A percentile compares a stretch with the other conserved stretches of the same genome.
Evolutionary conservation across 2,888 invertebrate genomes (phyloP).

Genomic region (Mesorhabditis spiculigera): DNA sequence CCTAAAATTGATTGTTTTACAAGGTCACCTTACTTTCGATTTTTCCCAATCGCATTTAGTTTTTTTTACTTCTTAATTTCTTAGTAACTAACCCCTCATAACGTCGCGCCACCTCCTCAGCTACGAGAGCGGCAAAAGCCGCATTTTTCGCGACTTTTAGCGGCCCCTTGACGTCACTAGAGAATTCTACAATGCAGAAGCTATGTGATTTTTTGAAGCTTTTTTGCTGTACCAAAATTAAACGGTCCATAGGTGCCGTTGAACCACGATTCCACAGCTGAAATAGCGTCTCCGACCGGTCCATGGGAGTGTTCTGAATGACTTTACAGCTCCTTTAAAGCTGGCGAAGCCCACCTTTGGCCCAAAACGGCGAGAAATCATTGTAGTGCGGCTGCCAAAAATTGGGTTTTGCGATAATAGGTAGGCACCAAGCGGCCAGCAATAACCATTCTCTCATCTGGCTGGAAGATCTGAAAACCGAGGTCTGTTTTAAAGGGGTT

Average conservation of each 20-base stretch:
- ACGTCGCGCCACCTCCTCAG: not conserved
- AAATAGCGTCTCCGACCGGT: not conserved
- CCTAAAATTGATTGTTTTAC: too few species aligned
- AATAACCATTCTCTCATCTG: too few species aligned
- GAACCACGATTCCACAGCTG: not conserved
- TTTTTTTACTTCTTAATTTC: too few species aligned
- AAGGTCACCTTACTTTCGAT: too few species aligned
- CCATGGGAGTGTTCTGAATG: not conserved
- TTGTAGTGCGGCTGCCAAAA: not conserved
- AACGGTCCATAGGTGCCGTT: not conserved
- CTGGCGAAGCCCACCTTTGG: not conserved
- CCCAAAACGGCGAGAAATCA: not conserved
- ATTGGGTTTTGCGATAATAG: not conserved
- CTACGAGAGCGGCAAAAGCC: slow-evolving; percentile 5
- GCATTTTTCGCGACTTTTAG: not conserved
- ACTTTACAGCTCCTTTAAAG: too few species aligned
- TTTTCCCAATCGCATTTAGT: too few species aligned
- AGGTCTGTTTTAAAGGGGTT: too few species aligned
- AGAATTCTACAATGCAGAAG: not conserved
- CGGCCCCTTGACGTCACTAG: not conserved
- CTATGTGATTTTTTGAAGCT: not conserved
- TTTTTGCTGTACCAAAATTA: not conserved
- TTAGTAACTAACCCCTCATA: too few species aligned
- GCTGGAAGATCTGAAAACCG: too few species aligned
- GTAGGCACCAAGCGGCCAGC: too few species aligned